Evolutionary conservation across 2,797 vertebrate genomes (phyloP), one percentile per base, ranked within the genome.

Genomic region (Xenopus petersii): DNA sequence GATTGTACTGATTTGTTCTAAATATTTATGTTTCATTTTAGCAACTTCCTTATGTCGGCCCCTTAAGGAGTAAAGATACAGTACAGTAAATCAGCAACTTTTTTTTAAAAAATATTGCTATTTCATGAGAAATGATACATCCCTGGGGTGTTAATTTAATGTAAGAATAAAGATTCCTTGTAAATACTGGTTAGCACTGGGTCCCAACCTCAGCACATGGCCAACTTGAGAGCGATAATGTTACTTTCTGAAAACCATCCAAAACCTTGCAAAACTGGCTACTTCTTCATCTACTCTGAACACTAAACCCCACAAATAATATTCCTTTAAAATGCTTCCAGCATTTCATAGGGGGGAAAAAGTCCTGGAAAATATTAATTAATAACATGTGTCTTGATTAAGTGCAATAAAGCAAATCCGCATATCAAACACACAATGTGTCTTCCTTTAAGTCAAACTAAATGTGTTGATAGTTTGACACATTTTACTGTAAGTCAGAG

Each of bases 91-190:
- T 86, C 85, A 87, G 64, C 79, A 87, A 70, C 82, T 86, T 84
- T 75, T 80, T 86, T 84, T 75, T 80, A 89, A 85, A 85, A 88
- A 88, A 90, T 83, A 90, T 76, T 85, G 82, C 86, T 81, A 81
- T 82, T 81, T 83, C 71, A 61, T 66, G 83, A 88, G 78, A 71
- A 86, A 87, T 82, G 76, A 81, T 80, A 84, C 83, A 81, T 75
- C 75, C 75, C 71, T 65, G 42, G 87, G 79, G 81, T 86, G 68
- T 80, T 81, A 82, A 80, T 84, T 83, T 73, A 59, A 83, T 80
- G 62, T 74, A 75, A 67, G 77, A 77, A 89, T 88, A 86, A 88
- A 83, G 85, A 73, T 73, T 82, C 80, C 65, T 88, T 90, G 84
- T 87, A 87, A 84, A 79, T 8, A 0, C 80, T 84, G 86, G 79